Evolutionary conservation across 2,113 vertebrate species (phyloP).

Genomic region (human): GRCh38 chr5:103178501-103179000

Average conservation of each 20-base stretch:
- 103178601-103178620: not conserved
- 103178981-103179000: not conserved
- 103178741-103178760: not conserved
- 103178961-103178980: conserved; percentile 35
- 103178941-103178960: conserved; percentile 24
- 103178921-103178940: not conserved
- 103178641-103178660: not conserved
- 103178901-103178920: not conserved
- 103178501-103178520: not conserved
- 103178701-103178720: not conserved
- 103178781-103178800: not conserved
- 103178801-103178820: no score
- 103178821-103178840: not conserved
- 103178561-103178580: not conserved
- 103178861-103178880: not conserved
- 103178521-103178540: not conserved
- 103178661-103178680: not conserved
- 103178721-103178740: conserved; percentile 24
- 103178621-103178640: conserved; percentile 14
- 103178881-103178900: not conserved
- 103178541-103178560: not conserved
- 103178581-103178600: not conserved
- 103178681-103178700: not conserved
- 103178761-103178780: not conserved
- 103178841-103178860: not conserved